Base-by-base conservation (phyloP, 2,888 invertebrate species). In the Andrena bucephala region DNA sequence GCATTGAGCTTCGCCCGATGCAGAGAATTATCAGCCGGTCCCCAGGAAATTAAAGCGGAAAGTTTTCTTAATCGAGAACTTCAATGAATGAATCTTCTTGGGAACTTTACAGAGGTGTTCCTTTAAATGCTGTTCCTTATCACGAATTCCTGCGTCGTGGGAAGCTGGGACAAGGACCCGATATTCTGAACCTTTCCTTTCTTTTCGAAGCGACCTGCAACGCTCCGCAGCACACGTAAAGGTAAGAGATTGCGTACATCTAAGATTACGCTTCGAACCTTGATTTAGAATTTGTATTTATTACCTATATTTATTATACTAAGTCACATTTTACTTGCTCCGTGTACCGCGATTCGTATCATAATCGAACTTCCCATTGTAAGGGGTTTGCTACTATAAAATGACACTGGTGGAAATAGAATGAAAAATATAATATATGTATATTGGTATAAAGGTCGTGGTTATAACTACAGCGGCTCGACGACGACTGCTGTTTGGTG, bases 51-150 rank as follows among this genome's bases (percentile, higher is more conserved):
- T 70, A 48, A 68, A 36, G 42, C 57, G 48, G n/a, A 57, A 81
- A 72, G 54, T 78, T 81, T 77, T 77, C 59, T 80, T 77, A 63
- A 67, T 29, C 54, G 6, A 29, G 10, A 54, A 54, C 42, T 54
- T 63, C 62, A 31, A 60, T 66, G 69, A 71, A 77, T 27, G 79
- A 54, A 79, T 60, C 65, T 77, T 60, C 24, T 10, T 31, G 1
- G 13, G 59, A 66, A 70, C 52, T 77, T 70, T 20, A 13, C 29
- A 27, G 16, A 16, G 68, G 50, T 68, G 78, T 66, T 42, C 69
- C 48, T 59, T 69, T 65, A 76, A 76, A 68, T 62, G 63, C 48
- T 48, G 36, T 65, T 59, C 63, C 69, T 76, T 79, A 69, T 79
- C 79, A n/a, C 24, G 31, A 63, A 75, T 76, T 69, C 76, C 65